phyloP scores from a whole-genome alignment of 2,113 vertebrate genomes.

The Macrotis lagotis region DNA sequence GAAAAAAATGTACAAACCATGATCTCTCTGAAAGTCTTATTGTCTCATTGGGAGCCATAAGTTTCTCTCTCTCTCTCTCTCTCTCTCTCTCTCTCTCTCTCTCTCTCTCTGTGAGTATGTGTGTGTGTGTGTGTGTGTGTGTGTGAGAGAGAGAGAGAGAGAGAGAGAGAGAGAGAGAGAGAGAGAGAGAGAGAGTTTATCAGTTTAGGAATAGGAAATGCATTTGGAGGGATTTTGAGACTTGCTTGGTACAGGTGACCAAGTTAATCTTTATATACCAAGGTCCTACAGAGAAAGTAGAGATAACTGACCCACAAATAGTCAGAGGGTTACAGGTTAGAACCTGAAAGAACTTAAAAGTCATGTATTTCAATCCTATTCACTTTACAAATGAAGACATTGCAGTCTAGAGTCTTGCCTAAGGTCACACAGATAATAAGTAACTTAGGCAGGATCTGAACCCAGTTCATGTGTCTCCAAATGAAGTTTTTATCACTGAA shows the following conservation, averaged over 20 bases:
- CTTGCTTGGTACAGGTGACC: too few species aligned
- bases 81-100: too few species aligned
- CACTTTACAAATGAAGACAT: neutral
- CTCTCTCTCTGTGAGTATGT: too few species aligned
- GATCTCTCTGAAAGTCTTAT: neutral
- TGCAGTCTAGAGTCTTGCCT: neutral
- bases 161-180: neutral
- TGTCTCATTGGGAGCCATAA: neutral
- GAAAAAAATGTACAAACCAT: neutral
- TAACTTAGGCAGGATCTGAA: neutral
- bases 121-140: too few species aligned
- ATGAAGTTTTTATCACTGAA: neutral
- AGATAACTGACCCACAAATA: neutral
- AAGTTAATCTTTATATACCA: too few species aligned
- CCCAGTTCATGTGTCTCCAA: neutral
- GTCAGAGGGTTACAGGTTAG: neutral
- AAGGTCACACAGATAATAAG: neutral
- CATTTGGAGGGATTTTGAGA: too few species aligned
- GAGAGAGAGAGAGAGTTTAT: too few species aligned
- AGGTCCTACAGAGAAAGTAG: neutral
- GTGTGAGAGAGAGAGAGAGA: too few species aligned
- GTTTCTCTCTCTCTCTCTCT: too few species aligned
- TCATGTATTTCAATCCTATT: neutral
- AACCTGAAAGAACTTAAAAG: neutral
- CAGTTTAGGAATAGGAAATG: too few species aligned